phyloP scores from a whole-genome alignment of 2,113 vertebrate species.

The Ailurus styani region DNA sequence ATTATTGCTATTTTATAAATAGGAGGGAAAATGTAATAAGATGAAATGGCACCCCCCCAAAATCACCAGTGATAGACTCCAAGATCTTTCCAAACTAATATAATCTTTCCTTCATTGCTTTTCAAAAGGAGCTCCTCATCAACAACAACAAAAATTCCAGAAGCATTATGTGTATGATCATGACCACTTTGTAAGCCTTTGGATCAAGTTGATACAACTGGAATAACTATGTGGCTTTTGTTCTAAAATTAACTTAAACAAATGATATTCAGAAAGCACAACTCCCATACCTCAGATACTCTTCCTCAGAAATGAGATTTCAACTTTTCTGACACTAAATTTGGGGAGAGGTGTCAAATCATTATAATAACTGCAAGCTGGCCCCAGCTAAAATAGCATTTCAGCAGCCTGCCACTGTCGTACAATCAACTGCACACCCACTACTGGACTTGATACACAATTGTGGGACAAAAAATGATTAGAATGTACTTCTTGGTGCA shows the following conservation, averaged over 20 bases:
- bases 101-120: neutral
- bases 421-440: conserved; percentile 60
- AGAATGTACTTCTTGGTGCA: conserved; percentile 54
- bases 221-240: conserved; percentile 1
- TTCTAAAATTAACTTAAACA: conserved; percentile 46
- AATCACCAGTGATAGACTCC: neutral
- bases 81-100: neutral
- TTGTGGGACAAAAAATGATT: conserved; percentile 54
- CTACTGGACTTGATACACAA: conserved; percentile 61
- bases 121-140: neutral
- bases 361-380: conserved; percentile 66
- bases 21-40: conserved; percentile 8
- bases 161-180: neutral
- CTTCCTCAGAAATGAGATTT: conserved; percentile 61
- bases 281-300: conserved; percentile 3
- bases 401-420: conserved; percentile 56
- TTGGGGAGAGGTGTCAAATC: conserved; percentile 62
- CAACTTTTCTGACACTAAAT: conserved; percentile 64
- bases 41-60: neutral
- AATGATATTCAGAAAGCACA: conserved; percentile 25
- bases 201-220: conserved; percentile 9
- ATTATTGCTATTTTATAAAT: conserved; percentile 13
- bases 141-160: neutral
- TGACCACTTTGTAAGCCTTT: conserved; percentile 7
- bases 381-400: conserved; percentile 61